phyloP scores from a whole-genome alignment of 2,888 invertebrate genomes.

The Epinotia demarniana region DNA sequence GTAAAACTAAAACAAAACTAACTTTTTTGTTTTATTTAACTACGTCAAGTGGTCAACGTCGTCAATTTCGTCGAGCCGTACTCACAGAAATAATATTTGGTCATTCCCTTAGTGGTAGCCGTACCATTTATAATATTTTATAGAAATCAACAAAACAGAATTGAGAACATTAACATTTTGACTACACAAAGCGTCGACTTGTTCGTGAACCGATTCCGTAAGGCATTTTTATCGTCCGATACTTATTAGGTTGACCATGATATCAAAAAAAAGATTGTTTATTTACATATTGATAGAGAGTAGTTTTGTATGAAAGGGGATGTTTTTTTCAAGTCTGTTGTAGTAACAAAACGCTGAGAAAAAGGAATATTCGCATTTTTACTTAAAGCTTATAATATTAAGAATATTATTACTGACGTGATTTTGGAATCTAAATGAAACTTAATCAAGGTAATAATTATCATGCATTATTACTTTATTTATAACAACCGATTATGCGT shows the following conservation, averaged over 20 bases:
- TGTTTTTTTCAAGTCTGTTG: not conserved
- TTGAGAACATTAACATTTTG: conserved; percentile 76
- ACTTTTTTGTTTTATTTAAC: not conserved
- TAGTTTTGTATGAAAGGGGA: not conserved
- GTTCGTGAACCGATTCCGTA: conserved; percentile 69
- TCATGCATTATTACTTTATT: no score
- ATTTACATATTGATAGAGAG: conserved; percentile 8
- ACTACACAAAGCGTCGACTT: conserved; percentile 64
- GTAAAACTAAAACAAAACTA: not conserved
- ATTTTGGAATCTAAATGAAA: no score
- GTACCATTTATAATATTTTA: conserved; percentile 84
- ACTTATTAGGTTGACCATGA: conserved; percentile 72
- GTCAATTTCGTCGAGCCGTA: conserved; percentile 60
- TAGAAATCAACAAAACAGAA: conserved; percentile 84
- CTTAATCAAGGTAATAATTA: no score
- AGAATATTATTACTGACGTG: no score
- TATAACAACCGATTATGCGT: no score
- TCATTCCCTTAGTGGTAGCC: conserved; percentile 83
- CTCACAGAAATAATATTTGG: conserved; percentile 75
- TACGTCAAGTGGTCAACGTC: conserved; percentile 17
- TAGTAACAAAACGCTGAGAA: not conserved
- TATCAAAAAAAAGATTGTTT: conserved; percentile 41
- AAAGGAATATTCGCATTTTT: not conserved
- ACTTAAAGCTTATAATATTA: no score
- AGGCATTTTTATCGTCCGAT: conserved; percentile 73